Evolutionary conservation across 2,113 vertebrate species (phyloP), one percentile per base, ranked within the genome.

Genomic region (Mesocricetus auratus): DNA sequence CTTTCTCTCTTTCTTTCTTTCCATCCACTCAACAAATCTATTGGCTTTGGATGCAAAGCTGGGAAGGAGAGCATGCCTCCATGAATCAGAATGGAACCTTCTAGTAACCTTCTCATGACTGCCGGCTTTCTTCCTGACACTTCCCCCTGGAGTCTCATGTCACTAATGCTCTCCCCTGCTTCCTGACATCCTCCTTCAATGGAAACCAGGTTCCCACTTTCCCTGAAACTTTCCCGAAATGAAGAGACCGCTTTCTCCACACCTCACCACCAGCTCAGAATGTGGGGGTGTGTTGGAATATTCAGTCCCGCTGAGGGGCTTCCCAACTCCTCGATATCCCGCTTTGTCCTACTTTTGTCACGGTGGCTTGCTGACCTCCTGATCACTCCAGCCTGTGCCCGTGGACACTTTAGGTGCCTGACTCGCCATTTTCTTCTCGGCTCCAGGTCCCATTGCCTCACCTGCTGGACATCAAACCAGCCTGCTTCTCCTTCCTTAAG

Each of bases 221-320:
- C 29, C 21, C 45, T 69, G 45, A n/a, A 3, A 12, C 24, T 11
- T 42, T 1, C 0, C 4, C 4, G 4, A n/a, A 24, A 42, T 17
- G 39, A 86, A 24, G 71, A 50, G 16, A 2, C 39, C 86, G 13
- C 39, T n/a, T 90, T 68, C 79, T 42, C 21, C 26, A 21, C 36
- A 42, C 4, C 62, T 58, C 22, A 36, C 31, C 7, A 22, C 26
- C 29, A 45, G 71, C 24, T 45, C 17, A 39, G 58, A 74, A n/a
- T 7, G 26, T 66, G 22, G 69, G 0, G 8, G 33, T 26, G 53
- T n/a, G 7, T 1, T n/a, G 45, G 45, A 29, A 79, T 50, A 53
- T 79, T 36, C 29, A 21, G 77, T 86, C 60, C 12, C 12, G 17
- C 0, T 1, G n/a, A 33, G 56, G 9, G 21, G 64, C 45, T 74